These are phyloP conservation scores for Globicephala melas DNA, from an alignment of 2,113 vertebrate species.

Conservation along the genomic window DNA sequence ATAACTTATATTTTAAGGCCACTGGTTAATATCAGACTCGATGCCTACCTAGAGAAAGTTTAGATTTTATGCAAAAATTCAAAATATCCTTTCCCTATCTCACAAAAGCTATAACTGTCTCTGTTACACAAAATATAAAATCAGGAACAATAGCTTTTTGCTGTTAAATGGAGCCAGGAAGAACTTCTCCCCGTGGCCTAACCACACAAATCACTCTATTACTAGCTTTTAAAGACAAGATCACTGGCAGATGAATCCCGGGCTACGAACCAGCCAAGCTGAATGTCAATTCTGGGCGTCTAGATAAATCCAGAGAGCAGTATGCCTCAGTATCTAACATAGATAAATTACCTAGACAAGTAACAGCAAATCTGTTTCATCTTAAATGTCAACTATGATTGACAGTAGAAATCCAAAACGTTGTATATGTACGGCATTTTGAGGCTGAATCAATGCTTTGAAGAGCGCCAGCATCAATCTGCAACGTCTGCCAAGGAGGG, in stretches of 20 bases:
- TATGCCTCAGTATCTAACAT: not conserved
- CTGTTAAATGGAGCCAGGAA: not conserved
- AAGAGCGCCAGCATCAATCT: not conserved
- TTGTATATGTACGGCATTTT: not conserved
- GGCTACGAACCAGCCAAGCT: not conserved
- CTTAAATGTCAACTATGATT: not conserved
- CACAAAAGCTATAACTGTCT: not conserved
- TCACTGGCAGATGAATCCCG: not conserved
- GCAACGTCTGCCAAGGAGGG: not conserved
- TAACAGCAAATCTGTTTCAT: not conserved
- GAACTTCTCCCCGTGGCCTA: not conserved
- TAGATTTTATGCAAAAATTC: slow-evolving; percentile 27
- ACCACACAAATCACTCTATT: not conserved
- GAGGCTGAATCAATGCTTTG: slow-evolving; percentile 14
- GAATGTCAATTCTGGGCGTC: not conserved
- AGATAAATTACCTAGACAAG: not conserved
- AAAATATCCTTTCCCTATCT: not conserved
- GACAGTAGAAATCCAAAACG: not conserved
- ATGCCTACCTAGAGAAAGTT: not conserved
- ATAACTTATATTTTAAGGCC: slow-evolving; percentile 14
- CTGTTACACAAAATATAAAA: not conserved
- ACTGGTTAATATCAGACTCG: not conserved
- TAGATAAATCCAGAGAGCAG: not conserved
- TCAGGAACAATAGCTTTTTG: not conserved
- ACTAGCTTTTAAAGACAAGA: slow-evolving; percentile 7